Evolutionary conservation across 1,140 invertebrate species (phyloP).

Genomic region (Dolichoris vasculosae): DNA sequence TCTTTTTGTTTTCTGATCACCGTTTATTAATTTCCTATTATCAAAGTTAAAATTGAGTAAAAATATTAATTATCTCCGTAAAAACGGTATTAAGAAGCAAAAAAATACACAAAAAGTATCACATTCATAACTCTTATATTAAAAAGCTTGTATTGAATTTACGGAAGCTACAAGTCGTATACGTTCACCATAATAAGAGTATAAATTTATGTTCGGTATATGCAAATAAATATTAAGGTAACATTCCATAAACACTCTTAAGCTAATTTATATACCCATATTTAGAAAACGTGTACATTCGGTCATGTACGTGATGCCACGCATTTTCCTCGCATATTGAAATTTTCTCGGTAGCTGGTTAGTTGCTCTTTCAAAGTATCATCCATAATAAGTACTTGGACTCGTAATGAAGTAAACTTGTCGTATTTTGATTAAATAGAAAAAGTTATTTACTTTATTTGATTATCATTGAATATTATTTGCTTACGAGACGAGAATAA

Average conservation of each 20-base stretch:
- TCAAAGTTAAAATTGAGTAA: too few species aligned
- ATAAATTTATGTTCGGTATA: not conserved
- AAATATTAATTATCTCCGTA: too few species aligned
- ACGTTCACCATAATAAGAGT: not conserved
- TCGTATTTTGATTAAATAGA: not conserved
- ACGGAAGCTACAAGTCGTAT: too few species aligned
- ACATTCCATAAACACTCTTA: not conserved
- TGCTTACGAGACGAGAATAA: too few species aligned
- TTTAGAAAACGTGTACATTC: not conserved
- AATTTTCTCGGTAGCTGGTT: too few species aligned
- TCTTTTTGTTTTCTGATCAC: too few species aligned
- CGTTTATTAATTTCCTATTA: too few species aligned
- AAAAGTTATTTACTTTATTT: not conserved
- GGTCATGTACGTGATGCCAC: not conserved
- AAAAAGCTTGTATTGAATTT: too few species aligned
- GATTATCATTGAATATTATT: not conserved
- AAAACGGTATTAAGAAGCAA: too few species aligned
- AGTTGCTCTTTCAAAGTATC: not conserved
- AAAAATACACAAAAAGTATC: too few species aligned
- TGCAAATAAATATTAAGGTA: not conserved
- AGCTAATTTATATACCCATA: not conserved
- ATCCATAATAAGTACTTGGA: not conserved
- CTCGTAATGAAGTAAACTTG: not conserved
- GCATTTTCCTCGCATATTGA: too few species aligned
- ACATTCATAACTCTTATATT: too few species aligned